Evolutionary conservation across 2,113 vertebrate species (phyloP), one percentile per base, ranked within the genome.

Genomic region (Polypterus senegalus): DNA sequence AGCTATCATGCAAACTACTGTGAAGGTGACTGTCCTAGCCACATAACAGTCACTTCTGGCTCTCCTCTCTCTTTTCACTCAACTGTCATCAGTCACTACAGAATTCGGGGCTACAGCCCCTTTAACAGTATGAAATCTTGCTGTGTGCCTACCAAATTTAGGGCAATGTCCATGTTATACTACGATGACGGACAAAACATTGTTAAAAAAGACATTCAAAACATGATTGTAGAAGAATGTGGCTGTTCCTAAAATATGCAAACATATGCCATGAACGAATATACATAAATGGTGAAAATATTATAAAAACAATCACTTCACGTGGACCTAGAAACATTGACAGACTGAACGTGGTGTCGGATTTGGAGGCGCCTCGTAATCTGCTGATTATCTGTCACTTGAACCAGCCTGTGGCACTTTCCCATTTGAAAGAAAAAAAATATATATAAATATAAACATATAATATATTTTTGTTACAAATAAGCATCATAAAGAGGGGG

Each of bases 81-180:
- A 63, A 95, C 94, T 0, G 93, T 98, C 71, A 97, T 98, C 83
- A 93, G 92, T 79, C 94, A 98, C 74, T 98, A 98, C 82, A 91
- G 96, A 69, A 89, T 98, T 88, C 73, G 89, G 67, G 94, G 92
- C 51, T 90, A 97, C 53, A 92, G 89, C 74, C 92, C 96, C 52
- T 97, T 98, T 66, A 88, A 90, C 84, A 94, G 83, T 79, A 90
- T 97, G 80, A 86, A 90, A 72, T 98, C 94, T 0, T 98, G 96
- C 67, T 98, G 94, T 44, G 92, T 98, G 56, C 96, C 96, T 67
- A 97, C 94, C 9, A 89, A 95, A 71, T 87, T 98, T 70, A 86
- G 94, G n/a, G 93, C 94, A 69, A 98, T 98, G 96, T 97, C 94
- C 71, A 98, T 98, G 96, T 79, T 98, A 44, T 98, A 98, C 80